A percentile compares a stretch with the other conserved stretches of the same genome.
Conservation (phyloP, 2,888 invertebrate species). For the Protonemura montana region DNA sequence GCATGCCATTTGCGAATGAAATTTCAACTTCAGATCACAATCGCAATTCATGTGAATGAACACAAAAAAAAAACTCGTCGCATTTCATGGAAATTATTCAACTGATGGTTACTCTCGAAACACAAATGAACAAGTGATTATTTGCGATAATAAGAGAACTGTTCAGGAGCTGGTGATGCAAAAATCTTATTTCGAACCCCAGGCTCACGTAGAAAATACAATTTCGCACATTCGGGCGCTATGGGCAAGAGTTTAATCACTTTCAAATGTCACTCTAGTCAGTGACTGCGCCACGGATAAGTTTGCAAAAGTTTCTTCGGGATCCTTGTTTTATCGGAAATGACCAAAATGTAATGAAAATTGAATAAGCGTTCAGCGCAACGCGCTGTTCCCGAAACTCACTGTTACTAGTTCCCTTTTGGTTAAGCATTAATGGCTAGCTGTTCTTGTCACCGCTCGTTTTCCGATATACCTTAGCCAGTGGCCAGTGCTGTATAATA, state of each 20-base stretch:
- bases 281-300: background rate
- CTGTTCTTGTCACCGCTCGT: background rate
- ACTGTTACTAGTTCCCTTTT: background rate
- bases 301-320: background rate
- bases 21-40: background rate
- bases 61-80: background rate
- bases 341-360: conserved; percentile 7
- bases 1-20: background rate
- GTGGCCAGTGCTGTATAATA: too few species aligned
- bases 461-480: too few species aligned
- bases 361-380: background rate
- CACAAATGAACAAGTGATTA: background rate
- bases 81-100: background rate
- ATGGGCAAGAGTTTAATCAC: background rate
- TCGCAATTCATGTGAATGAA: background rate
- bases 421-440: background rate
- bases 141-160: background rate
- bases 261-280: background rate
- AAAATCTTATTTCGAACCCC: background rate
- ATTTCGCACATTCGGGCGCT: background rate
- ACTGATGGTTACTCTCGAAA: background rate
- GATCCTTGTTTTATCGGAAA: background rate
- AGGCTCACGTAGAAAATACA: background rate
- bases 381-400: background rate
- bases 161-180: background rate